Evolutionary conservation across 2,113 vertebrate genomes (phyloP).

Genomic region (Chaenocephalus aceratus): DNA sequence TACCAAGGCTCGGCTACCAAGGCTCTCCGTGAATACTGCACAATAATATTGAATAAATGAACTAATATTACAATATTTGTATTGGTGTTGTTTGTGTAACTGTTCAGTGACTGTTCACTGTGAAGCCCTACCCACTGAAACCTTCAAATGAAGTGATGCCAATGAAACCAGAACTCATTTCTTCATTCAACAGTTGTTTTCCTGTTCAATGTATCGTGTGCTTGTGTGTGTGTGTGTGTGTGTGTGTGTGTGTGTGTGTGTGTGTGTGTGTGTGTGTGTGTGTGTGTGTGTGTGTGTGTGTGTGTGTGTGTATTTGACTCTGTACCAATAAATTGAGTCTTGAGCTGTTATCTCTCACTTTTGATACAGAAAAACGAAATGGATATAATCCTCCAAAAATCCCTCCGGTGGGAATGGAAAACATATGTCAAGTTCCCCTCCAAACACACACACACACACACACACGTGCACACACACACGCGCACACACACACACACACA

Average conservation of each 20-base stretch:
- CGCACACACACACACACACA: not conserved
- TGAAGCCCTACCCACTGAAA: not conserved
- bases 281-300: slow-evolving; percentile 15
- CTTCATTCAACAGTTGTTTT: slow-evolving; percentile 5
- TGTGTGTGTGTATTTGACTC: slow-evolving; percentile 8
- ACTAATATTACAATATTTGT: no score
- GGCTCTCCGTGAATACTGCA: no score
- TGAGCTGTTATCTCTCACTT: slow-evolving; percentile 33
- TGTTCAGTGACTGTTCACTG: no score
- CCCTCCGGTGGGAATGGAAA: slow-evolving; percentile 34
- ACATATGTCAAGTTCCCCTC: not conserved
- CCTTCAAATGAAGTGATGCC: not conserved
- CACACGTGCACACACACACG: slow-evolving; percentile 2
- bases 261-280: not conserved
- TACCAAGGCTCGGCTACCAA: no score
- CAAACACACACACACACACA: slow-evolving; percentile 14
- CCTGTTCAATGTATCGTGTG: not conserved
- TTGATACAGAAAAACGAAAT: slow-evolving; percentile 56
- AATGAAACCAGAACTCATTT: not conserved
- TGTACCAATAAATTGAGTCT: slow-evolving; percentile 37
- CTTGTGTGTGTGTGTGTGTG: slow-evolving; percentile 2
- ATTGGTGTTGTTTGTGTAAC: no score
- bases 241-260: not conserved
- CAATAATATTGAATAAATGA: no score
- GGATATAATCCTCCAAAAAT: slow-evolving; percentile 46